phyloP scores from a whole-genome alignment of 1,140 invertebrate species.

The Drosophila busckii region DNA sequence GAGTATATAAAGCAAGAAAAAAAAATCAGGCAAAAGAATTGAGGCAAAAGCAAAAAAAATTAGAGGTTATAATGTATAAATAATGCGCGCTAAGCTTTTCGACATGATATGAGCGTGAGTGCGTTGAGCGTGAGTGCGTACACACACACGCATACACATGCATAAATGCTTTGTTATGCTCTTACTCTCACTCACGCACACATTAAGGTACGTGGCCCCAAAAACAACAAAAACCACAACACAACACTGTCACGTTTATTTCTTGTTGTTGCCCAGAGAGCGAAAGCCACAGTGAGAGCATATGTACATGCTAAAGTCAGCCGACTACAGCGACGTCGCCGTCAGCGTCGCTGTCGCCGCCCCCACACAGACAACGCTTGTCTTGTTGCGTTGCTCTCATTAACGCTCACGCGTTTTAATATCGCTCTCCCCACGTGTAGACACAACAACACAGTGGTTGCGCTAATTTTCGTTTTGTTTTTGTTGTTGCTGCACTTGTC shows the following conservation, averaged over 20 bases:
- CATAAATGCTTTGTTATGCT: constrained; percentile 28
- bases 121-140: constrained; percentile 13
- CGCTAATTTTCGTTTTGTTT: constrained; percentile 24
- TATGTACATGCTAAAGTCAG: constrained; percentile 24
- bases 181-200: constrained; percentile 34
- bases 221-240: constrained; percentile 56
- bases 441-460: constrained; percentile 46
- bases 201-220: constrained; percentile 17
- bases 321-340: constrained; percentile 41
- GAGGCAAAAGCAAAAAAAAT: constrained; percentile 47
- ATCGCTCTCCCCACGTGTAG: constrained; percentile 58
- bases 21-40: constrained; percentile 31
- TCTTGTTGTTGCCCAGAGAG: constrained; percentile 13
- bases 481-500: constrained; percentile 54
- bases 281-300: not conserved
- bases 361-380: constrained; percentile 46
- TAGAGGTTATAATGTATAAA: constrained; percentile 71
- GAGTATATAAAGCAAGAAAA: constrained; percentile 22
- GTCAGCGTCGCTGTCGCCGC: constrained; percentile 43
- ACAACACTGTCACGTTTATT: constrained; percentile 70
- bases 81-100: constrained; percentile 66
- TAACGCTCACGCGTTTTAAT: constrained; percentile 3
- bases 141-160: constrained; percentile 23
- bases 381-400: constrained; percentile 6
- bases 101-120: constrained; percentile 51